Conservation (phyloP, 2,888 invertebrate genomes). For the Cordilura impudica region DNA sequence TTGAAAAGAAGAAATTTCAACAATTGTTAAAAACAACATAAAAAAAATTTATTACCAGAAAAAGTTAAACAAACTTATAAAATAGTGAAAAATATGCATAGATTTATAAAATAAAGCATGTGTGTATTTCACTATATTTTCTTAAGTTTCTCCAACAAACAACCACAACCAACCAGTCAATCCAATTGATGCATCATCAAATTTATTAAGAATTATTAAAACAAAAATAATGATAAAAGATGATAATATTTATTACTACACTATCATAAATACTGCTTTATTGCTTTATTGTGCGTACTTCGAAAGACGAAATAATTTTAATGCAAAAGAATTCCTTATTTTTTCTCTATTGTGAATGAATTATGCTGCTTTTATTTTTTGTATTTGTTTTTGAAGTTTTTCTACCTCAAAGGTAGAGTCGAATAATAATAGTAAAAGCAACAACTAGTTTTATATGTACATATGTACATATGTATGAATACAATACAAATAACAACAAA, state of each 20-base stretch:
- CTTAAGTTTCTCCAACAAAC: background rate
- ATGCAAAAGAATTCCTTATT: constrained; percentile 22
- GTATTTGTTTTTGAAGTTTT: background rate
- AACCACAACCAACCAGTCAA: background rate
- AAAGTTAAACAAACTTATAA: background rate
- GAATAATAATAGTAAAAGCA: constrained; percentile 12
- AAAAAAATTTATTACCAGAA: background rate
- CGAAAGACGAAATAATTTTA: background rate
- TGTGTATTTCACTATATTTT: background rate
- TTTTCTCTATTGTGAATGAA: constrained; percentile 32
- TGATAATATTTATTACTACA: background rate
- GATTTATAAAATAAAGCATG: background rate
- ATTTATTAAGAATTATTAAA: constrained; percentile 34
- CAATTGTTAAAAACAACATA: background rate
- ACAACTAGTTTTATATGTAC: constrained; percentile 4
- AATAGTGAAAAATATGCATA: background rate
- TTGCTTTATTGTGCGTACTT: background rate
- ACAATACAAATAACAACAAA: background rate
- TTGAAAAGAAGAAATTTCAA: background rate
- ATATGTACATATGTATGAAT: background rate
- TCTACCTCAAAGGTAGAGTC: background rate
- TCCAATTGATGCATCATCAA: constrained; percentile 35
- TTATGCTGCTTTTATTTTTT: constrained; percentile 15
- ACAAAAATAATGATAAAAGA: background rate
- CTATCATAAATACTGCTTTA: background rate